Percentiles rank a stretch among this genome's conserved stretches.
phyloP scores from a whole-genome alignment of 2,888 invertebrate genomes.

The Embidobia sp. region DNA sequence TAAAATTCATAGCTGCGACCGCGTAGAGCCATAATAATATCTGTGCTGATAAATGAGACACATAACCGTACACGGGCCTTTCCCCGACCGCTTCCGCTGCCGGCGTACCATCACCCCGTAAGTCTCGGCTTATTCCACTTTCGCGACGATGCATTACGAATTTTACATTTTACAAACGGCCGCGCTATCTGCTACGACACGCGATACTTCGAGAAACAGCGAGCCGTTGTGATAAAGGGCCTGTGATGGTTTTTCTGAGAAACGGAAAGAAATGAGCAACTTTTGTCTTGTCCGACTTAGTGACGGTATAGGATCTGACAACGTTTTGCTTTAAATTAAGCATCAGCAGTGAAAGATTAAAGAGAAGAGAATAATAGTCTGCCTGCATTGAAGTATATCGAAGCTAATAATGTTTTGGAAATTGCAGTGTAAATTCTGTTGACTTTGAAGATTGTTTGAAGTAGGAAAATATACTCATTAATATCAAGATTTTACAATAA shows the following conservation, averaged over 20 bases:
- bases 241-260: constrained; percentile 56
- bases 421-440: too few relatives aligned
- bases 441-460: too few relatives aligned
- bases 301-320: constrained; percentile 7
- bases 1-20: constrained; percentile 78
- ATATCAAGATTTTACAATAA: too few relatives aligned
- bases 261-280: constrained; percentile 21
- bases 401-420: too few relatives aligned
- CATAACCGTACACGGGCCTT: constrained; percentile 79
- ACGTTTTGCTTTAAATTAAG: neutral
- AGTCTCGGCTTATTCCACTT: constrained; percentile 79
- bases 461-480: too few relatives aligned
- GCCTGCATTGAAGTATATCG: too few relatives aligned
- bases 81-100: constrained; percentile 62
- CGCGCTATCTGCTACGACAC: constrained; percentile 76
- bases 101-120: constrained; percentile 69
- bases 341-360: neutral
- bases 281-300: constrained; percentile 17
- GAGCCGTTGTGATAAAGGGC: constrained; percentile 70
- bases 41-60: constrained; percentile 80
- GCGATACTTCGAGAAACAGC: constrained; percentile 76
- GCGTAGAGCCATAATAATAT: constrained; percentile 79
- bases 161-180: constrained; percentile 80
- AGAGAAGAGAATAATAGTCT: too few relatives aligned
- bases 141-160: constrained; percentile 80